phyloP scores from a whole-genome alignment of 2,888 invertebrate species.

The Tipula unca region DNA sequence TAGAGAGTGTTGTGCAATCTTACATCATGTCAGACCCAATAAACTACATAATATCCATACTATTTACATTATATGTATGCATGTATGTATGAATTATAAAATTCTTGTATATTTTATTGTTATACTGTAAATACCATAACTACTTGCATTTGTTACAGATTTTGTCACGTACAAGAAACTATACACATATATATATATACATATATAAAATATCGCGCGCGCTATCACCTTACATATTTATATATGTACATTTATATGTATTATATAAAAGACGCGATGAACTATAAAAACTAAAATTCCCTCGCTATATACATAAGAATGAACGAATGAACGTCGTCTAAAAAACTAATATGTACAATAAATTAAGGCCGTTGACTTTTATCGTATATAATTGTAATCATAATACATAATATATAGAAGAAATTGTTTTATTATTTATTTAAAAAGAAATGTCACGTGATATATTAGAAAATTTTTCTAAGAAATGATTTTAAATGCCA shows the following conservation, averaged over 20 bases:
- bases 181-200: background rate
- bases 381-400: background rate
- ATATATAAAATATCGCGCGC: background rate
- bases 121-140: background rate
- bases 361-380: background rate
- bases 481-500: background rate
- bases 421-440: background rate
- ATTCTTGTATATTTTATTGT: background rate
- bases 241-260: background rate
- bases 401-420: background rate
- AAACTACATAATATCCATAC: background rate
- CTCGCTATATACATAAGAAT: background rate
- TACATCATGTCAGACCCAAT: background rate
- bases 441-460: background rate
- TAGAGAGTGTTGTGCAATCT: background rate
- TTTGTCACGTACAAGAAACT: conserved; percentile 4
- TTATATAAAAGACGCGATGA: background rate
- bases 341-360: background rate
- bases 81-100: background rate
- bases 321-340: background rate
- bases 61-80: too few relatives aligned
- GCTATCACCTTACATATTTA: conserved; percentile 2
- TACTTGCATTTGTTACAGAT: background rate
- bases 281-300: background rate
- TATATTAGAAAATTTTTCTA: background rate